A percentile compares a stretch with the other conserved stretches of the same genome.
Conservation (phyloP, 2,797 vertebrate genomes). For the Rhinatrema bivittatum region DNA sequence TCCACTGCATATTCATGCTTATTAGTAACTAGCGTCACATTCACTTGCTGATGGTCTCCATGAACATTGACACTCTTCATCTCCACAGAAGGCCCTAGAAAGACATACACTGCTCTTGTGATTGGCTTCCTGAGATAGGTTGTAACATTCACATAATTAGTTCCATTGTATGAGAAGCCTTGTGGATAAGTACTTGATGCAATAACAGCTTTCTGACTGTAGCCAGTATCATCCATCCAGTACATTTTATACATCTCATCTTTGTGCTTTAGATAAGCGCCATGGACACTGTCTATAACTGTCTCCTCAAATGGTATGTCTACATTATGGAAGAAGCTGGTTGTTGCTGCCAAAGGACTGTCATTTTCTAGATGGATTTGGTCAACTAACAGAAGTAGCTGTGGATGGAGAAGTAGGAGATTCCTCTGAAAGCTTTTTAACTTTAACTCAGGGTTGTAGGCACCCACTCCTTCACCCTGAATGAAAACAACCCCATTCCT, state of each 20-base stretch:
- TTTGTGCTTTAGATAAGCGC: conserved; percentile 73
- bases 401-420: conserved; percentile 85
- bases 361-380: conserved; percentile 76
- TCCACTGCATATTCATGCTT: conserved; percentile 76
- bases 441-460: conserved; percentile 77
- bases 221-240: conserved; percentile 91
- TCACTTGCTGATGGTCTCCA: conserved; percentile 73
- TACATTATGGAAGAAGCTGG: conserved; percentile 92
- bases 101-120: conserved; percentile 83
- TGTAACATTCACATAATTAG: conserved; percentile 91
- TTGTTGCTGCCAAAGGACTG: conserved; percentile 71
- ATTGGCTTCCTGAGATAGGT: conserved; percentile 71
- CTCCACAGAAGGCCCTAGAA: conserved; percentile 80
- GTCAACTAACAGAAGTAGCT: conserved; percentile 89
- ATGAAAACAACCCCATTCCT: conserved; percentile 82
- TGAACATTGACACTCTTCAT: conserved; percentile 83
- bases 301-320: conserved; percentile 79
- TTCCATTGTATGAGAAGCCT: conserved; percentile 88
- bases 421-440: conserved; percentile 82
- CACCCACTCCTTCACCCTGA: conserved; percentile 78
- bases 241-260: conserved; percentile 87
- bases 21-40: conserved; percentile 74
- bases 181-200: no score
- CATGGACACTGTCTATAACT: conserved; percentile 69
- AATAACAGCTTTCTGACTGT: conserved; percentile 70